Evolutionary conservation across 1,140 invertebrate species (phyloP).

Genomic region (Drosophila albomicans): DNA sequence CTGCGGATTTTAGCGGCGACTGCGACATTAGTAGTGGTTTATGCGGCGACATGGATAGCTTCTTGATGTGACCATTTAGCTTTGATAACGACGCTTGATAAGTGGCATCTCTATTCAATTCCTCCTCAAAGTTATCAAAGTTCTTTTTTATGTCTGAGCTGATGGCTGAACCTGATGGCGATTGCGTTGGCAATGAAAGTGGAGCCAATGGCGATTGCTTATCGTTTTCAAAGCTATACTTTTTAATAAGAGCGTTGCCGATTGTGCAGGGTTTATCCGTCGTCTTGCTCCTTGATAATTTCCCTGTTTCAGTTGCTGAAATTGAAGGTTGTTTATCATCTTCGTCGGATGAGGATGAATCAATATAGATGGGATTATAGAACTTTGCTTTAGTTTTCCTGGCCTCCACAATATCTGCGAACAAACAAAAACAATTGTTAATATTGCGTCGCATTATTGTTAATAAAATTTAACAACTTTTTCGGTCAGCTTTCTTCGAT

Average conservation of each 20-base stretch:
- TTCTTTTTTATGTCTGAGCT: not conserved
- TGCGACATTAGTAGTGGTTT: slow-evolving; percentile 28
- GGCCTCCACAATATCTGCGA: slow-evolving; percentile 31
- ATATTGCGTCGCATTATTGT: not conserved
- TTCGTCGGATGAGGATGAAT: slow-evolving; percentile 77
- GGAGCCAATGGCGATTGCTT: slow-evolving; percentile 62
- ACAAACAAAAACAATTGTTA: slow-evolving; percentile 2
- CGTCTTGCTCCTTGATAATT: slow-evolving; percentile 26
- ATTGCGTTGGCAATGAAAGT: slow-evolving; percentile 4
- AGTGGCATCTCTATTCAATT: slow-evolving; percentile 42
- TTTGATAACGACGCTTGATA: slow-evolving; percentile 60
- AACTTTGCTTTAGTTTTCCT: slow-evolving; percentile 37
- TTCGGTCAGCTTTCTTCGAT: slow-evolving; percentile 5
- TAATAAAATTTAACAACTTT: slow-evolving; percentile 20
- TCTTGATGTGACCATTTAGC: slow-evolving; percentile 50
- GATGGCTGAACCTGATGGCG: not conserved
- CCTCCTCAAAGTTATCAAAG: slow-evolving; percentile 52
- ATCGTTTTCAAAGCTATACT: slow-evolving; percentile 54
- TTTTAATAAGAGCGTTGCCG: slow-evolving; percentile 41
- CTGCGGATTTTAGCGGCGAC: slow-evolving; percentile 15
- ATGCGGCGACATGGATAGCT: slow-evolving; percentile 25
- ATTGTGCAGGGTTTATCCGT: slow-evolving; percentile 20
- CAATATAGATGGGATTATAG: slow-evolving; percentile 78
- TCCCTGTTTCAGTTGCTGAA: not conserved
- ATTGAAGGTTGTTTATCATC: slow-evolving; percentile 30